Evolutionary conservation across 2,888 invertebrate species (phyloP).

Genomic region (Himalopsyche anomala): DNA sequence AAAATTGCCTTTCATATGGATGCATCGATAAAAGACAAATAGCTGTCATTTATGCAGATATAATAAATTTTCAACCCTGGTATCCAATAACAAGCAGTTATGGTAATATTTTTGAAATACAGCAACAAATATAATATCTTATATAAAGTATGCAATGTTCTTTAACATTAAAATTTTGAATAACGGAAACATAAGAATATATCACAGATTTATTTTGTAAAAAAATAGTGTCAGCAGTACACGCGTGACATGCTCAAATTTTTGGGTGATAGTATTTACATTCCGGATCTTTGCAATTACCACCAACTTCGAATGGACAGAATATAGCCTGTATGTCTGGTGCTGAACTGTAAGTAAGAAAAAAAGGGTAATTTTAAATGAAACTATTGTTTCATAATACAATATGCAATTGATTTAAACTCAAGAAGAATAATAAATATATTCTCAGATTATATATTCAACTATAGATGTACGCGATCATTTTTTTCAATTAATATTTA

Average conservation of each 20-base stretch:
- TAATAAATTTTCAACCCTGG: neutral
- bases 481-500: too few species aligned
- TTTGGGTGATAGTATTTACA: slow-evolving; percentile 76
- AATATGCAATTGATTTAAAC: too few species aligned
- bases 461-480: too few species aligned
- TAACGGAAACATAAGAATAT: slow-evolving; percentile 36
- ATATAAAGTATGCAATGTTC: neutral
- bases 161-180: neutral
- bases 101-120: neutral
- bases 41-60: too few species aligned
- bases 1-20: too few species aligned
- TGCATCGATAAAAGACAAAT: too few species aligned
- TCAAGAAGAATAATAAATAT: too few species aligned
- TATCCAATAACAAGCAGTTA: neutral
- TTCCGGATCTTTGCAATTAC: slow-evolving; percentile 75
- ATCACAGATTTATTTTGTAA: slow-evolving; percentile 5
- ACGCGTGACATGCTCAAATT: neutral
- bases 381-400: neutral
- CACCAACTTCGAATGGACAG: slow-evolving; percentile 75
- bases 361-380: neutral
- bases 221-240: slow-evolving; percentile 12
- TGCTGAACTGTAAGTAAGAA: slow-evolving; percentile 71
- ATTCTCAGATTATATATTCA: too few species aligned
- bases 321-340: slow-evolving; percentile 75
- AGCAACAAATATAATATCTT: neutral